Evolutionary conservation across 2,797 vertebrate species (phyloP).

Genomic region (Falco cherrug): DNA sequence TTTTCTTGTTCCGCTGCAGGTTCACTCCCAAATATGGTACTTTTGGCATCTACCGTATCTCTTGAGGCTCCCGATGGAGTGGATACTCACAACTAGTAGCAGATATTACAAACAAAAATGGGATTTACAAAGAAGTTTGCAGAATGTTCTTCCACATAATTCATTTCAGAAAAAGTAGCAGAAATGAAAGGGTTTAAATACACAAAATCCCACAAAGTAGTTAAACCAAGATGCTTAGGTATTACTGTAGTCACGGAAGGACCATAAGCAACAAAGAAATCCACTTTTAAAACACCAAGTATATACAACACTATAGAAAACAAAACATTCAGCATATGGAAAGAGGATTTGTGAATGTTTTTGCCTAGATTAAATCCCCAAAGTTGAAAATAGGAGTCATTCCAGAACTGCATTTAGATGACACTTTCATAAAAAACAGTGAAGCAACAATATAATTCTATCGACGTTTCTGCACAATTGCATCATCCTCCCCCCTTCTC

Average conservation of each 20-base stretch:
- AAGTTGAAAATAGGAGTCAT: background rate
- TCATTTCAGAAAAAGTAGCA: background rate
- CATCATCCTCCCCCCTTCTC: background rate
- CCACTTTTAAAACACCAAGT: background rate
- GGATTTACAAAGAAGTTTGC: background rate
- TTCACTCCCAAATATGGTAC: background rate
- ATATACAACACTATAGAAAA: background rate
- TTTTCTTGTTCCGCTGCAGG: background rate
- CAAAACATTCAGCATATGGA: background rate
- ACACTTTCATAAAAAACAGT: background rate
- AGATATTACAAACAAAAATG: background rate
- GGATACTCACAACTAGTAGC: background rate
- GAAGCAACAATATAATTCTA: background rate
- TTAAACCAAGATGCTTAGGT: background rate
- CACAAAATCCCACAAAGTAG: background rate
- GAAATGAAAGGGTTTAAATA: constrained; percentile 19
- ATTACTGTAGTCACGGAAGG: background rate
- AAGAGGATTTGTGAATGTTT: background rate
- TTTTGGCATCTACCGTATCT: background rate
- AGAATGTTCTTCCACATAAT: background rate
- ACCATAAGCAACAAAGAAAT: background rate
- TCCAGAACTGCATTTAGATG: background rate
- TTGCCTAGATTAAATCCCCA: background rate
- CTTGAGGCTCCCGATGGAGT: background rate
- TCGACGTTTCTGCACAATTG: background rate